These are phyloP conservation scores for Drosophila pallidifrons DNA, from an alignment of 1,140 invertebrate genomes.

Conservation along the genomic window DNA sequence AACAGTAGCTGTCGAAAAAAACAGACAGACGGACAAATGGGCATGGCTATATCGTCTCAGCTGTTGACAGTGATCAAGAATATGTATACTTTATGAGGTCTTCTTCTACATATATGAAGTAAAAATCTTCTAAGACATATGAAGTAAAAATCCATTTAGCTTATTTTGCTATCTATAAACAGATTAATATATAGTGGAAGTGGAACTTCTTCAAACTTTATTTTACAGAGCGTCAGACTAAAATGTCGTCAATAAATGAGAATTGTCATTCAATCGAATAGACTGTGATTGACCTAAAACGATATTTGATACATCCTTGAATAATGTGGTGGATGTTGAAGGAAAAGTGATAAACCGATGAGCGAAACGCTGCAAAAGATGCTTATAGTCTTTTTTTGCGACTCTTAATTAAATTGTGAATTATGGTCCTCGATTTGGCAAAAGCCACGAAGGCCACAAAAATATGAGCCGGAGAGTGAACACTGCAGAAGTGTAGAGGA, in stretches of 20 bases:
- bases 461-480: constrained; percentile 61
- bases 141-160: too few species aligned
- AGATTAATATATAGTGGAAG: too few species aligned
- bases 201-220: too few species aligned
- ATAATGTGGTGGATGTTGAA: constrained; percentile 14
- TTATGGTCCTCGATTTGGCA: constrained; percentile 80
- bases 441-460: constrained; percentile 77
- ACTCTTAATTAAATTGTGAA: constrained; percentile 84
- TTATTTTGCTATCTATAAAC: too few species aligned
- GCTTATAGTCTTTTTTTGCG: constrained; percentile 64
- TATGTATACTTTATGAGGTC: too few species aligned
- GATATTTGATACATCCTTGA: constrained; percentile 36
- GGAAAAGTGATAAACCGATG: constrained; percentile 40
- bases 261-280: constrained; percentile 1
- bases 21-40: too few species aligned
- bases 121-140: too few species aligned
- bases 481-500: constrained; percentile 54
- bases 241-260: not conserved
- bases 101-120: too few species aligned
- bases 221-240: not conserved
- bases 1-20: too few species aligned
- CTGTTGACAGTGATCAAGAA: too few species aligned
- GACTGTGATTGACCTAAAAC: constrained; percentile 2
- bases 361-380: constrained; percentile 34
- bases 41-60: too few species aligned